Percentiles rank a stretch among this genome's conserved stretches.
Conservation (phyloP, 2,113 vertebrate genomes). For the Engystomops pustulosus region DNA sequence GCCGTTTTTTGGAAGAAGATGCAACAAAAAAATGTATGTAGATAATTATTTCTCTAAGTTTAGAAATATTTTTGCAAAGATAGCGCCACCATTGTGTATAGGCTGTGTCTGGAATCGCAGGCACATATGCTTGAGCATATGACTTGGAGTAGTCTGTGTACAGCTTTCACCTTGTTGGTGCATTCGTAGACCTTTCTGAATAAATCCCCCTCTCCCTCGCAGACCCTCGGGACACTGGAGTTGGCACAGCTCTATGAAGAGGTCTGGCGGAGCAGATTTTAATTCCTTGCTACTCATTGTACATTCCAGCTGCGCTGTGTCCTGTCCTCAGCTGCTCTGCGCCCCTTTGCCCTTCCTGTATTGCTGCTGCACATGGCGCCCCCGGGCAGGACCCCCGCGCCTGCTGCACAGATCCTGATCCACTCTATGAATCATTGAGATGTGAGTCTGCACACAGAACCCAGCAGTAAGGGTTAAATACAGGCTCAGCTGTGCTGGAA, state of each 20-base stretch:
- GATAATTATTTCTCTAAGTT: too few relatives aligned
- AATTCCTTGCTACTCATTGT: not conserved
- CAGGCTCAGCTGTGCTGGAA: not conserved
- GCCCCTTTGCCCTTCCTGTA: slow-evolving; percentile 18
- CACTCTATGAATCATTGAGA: not conserved
- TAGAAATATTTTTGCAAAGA: not conserved
- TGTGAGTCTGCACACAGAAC: too few relatives aligned
- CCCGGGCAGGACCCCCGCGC: not conserved
- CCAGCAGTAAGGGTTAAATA: not conserved
- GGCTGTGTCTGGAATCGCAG: not conserved
- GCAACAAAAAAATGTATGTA: too few relatives aligned
- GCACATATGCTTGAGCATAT: too few relatives aligned
- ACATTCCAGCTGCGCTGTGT: not conserved
- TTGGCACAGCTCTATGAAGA: not conserved
- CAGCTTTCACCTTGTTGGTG: too few relatives aligned
- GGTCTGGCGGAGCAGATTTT: not conserved
- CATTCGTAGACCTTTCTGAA: too few relatives aligned
- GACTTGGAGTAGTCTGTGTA: too few relatives aligned
- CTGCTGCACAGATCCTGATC: not conserved
- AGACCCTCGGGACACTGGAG: not conserved
- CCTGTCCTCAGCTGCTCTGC: slow-evolving; percentile 1
- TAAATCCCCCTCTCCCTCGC: not conserved
- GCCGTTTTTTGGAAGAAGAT: too few relatives aligned
- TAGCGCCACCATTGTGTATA: not conserved
- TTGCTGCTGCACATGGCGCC: slow-evolving; percentile 18